Percentiles rank a stretch among this genome's conserved stretches.
These are phyloP conservation scores for Caenorhabditis remanei DNA, from an alignment of 1,140 invertebrate species.

Conservation along the genomic window DNA sequence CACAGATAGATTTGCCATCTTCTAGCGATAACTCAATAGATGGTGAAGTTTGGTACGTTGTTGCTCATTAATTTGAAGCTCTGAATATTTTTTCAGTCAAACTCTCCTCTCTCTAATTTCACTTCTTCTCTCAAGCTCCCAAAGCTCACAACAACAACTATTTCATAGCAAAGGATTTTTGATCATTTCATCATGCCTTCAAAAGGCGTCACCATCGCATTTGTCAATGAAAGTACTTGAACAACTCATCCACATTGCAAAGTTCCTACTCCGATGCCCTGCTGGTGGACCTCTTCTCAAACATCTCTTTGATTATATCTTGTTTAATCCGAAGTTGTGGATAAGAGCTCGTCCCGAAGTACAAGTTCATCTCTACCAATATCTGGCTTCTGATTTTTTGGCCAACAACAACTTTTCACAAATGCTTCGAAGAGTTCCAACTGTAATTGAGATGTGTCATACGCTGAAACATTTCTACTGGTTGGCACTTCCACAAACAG, in stretches of 20 bases:
- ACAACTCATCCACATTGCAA: slow-evolving; percentile 83
- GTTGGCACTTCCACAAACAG: slow-evolving; percentile 93
- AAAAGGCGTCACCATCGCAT: slow-evolving; percentile 81
- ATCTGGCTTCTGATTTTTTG: slow-evolving; percentile 96
- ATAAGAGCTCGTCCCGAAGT: slow-evolving; percentile 85
- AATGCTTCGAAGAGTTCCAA: slow-evolving; percentile 92
- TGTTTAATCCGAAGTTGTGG: slow-evolving; percentile 98
- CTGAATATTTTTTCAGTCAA: slow-evolving; percentile 85
- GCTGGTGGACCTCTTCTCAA: slow-evolving; percentile 93
- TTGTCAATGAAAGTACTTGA: slow-evolving; percentile 72
- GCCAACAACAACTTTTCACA: slow-evolving; percentile 97
- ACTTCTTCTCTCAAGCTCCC: slow-evolving; percentile 93
- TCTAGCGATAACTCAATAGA: slow-evolving; percentile 77
- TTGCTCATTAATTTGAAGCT: slow-evolving; percentile 27
- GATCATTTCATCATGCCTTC: slow-evolving; percentile 95
- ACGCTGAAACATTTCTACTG: slow-evolving; percentile 99
- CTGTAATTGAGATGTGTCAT: slow-evolving; percentile 96
- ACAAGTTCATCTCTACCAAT: slow-evolving; percentile 85
- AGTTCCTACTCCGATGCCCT: slow-evolving; percentile 93
- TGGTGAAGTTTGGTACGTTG: slow-evolving; percentile 79
- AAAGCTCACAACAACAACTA: slow-evolving; percentile 98
- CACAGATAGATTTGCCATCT: slow-evolving; percentile 90
- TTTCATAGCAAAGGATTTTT: slow-evolving; percentile 96
- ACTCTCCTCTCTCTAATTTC: slow-evolving; percentile 96
- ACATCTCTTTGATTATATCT: slow-evolving; percentile 96